Percentiles rank a stretch among this genome's conserved stretches.
Evolutionary conservation across 2,888 invertebrate species (phyloP).

Genomic region (Macrosoma leucophasiata): DNA sequence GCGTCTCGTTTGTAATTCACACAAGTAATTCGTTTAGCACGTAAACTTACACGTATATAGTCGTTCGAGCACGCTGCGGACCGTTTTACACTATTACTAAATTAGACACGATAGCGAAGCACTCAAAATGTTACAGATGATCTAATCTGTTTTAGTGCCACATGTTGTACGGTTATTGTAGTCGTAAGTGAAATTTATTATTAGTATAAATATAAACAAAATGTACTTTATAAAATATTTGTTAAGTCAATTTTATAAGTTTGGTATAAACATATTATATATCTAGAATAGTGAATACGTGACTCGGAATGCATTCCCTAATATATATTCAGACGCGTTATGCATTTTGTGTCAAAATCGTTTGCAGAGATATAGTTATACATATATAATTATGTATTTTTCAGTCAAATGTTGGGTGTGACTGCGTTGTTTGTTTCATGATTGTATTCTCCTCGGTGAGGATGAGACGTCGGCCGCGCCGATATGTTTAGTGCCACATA

Average conservation of each 20-base stretch:
- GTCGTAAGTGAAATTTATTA: conserved; percentile 35
- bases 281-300: conserved; percentile 38
- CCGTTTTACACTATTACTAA: conserved; percentile 36
- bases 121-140: conserved; percentile 32
- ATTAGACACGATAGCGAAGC: conserved; percentile 37
- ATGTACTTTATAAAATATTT: conserved; percentile 44
- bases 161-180: conserved; percentile 32
- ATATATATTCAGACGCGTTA: conserved; percentile 52
- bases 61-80: conserved; percentile 42
- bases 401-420: too few relatives aligned
- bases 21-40: conserved; percentile 39
- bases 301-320: conserved; percentile 60
- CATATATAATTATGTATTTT: too few relatives aligned
- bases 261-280: conserved; percentile 42
- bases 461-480: conserved; percentile 3
- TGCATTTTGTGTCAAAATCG: conserved; percentile 47
- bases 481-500: conserved; percentile 8
- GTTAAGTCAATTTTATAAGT: conserved; percentile 60
- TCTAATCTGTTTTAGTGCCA: conserved; percentile 38
- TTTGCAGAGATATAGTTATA: conserved; percentile 7
- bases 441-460: conserved; percentile 17
- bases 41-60: conserved; percentile 35
- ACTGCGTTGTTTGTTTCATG: too few relatives aligned
- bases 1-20: conserved; percentile 13
- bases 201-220: conserved; percentile 30